These are phyloP conservation scores for Anthoptus insignis DNA, from an alignment of 2,888 invertebrate species.

Conservation along the genomic window DNA sequence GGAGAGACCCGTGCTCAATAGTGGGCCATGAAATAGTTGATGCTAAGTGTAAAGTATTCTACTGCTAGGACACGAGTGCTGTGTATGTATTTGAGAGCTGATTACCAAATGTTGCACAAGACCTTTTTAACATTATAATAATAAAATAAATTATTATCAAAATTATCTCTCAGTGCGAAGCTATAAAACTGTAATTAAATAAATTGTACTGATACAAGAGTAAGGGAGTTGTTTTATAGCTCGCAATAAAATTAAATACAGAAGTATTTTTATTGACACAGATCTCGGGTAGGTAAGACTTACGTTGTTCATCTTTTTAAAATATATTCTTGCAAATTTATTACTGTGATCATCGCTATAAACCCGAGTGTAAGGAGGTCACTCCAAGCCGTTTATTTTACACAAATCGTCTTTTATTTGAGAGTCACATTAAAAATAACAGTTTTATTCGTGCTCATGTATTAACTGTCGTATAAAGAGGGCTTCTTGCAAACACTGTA, in stretches of 20 bases:
- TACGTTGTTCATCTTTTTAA: conserved; percentile 40
- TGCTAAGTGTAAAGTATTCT: no score
- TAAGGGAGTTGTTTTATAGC: neutral
- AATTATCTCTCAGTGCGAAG: neutral
- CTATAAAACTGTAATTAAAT: neutral
- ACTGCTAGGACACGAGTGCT: no score
- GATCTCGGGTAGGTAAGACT: conserved; percentile 59
- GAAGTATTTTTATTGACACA: conserved; percentile 60
- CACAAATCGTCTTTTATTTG: conserved; percentile 61
- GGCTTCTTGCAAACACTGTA: neutral
- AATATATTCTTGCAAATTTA: conserved; percentile 69
- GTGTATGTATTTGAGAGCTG: no score
- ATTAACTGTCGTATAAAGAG: conserved; percentile 5
- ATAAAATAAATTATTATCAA: no score
- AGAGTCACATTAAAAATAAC: conserved; percentile 43
- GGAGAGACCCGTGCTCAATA: no score
- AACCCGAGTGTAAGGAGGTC: conserved; percentile 74
- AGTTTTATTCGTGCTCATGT: conserved; percentile 36
- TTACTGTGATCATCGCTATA: conserved; percentile 70
- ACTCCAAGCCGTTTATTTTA: conserved; percentile 63
- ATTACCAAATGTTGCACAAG: neutral
- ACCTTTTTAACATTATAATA: no score
- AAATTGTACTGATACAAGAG: neutral
- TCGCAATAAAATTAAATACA: conserved; percentile 16
- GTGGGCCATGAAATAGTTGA: no score